These are phyloP conservation scores for Drosophila nigrodunni DNA, from an alignment of 1,140 invertebrate species.

Conservation along the genomic window DNA sequence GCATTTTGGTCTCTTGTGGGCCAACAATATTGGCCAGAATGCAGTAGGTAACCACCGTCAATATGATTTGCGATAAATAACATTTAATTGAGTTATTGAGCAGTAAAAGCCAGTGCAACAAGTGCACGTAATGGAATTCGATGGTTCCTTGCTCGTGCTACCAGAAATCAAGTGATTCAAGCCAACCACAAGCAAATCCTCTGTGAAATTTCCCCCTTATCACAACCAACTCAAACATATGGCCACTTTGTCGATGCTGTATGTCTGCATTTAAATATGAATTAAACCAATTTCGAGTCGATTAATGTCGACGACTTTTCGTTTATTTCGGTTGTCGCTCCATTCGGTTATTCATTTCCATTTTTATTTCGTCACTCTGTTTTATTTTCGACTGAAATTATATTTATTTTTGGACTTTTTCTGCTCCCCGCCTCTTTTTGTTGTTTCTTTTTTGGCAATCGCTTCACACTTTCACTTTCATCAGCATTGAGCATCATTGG, in stretches of 20 bases:
- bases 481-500: conserved; percentile 18
- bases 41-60: conserved; percentile 39
- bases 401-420: conserved; percentile 71
- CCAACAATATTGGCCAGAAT: conserved; percentile 19
- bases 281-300: conserved; percentile 79
- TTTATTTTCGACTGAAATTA: conserved; percentile 64
- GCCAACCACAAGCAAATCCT: conserved; percentile 7
- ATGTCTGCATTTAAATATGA: conserved; percentile 75
- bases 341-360: not conserved
- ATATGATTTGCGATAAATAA: conserved; percentile 77
- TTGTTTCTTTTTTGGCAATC: conserved; percentile 44
- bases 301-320: conserved; percentile 75
- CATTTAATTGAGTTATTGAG: conserved; percentile 75
- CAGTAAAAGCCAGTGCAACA: conserved; percentile 24
- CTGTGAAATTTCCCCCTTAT: not conserved
- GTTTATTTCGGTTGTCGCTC: conserved; percentile 20
- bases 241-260: conserved; percentile 47
- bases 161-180: conserved; percentile 7
- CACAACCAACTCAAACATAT: conserved; percentile 19
- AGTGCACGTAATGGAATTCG: conserved; percentile 54
- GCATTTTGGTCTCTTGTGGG: conserved; percentile 18
- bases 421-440: conserved; percentile 22
- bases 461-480: conserved; percentile 66
- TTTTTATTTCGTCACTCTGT: conserved; percentile 24
- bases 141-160: conserved; percentile 43